phyloP scores from a whole-genome alignment of 2,797 vertebrate species.

The Myripristis jacobus region DNA sequence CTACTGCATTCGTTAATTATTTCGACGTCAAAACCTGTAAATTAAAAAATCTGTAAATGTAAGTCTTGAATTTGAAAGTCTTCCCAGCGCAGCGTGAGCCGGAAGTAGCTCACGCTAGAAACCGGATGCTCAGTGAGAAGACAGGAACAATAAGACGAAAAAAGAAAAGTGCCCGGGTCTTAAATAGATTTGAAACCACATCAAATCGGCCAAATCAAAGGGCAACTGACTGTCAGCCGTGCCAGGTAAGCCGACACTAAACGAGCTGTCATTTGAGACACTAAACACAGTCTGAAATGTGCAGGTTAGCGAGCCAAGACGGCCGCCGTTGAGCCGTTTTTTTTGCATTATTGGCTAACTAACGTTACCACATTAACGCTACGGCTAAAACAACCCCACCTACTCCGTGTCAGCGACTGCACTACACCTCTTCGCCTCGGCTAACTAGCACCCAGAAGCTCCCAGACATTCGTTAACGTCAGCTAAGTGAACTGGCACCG shows the following conservation, averaged over 20 bases:
- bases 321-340: constrained; percentile 37
- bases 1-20: too few relatives aligned
- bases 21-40: too few relatives aligned
- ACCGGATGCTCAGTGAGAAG: constrained; percentile 63
- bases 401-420: background rate
- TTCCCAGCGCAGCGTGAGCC: background rate
- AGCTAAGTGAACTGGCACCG: background rate
- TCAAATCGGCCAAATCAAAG: background rate
- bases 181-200: constrained; percentile 35
- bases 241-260: constrained; percentile 33
- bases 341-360: constrained; percentile 58
- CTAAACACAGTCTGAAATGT: fast-evolving
- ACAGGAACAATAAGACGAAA: constrained; percentile 81
- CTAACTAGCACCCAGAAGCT: background rate
- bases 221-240: background rate
- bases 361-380: constrained; percentile 54
- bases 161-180: constrained; percentile 65
- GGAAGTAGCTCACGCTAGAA: constrained; percentile 50
- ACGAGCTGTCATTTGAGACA: background rate
- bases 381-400: constrained; percentile 17
- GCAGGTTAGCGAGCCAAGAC: background rate
- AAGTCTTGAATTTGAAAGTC: constrained; percentile 37
- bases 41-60: too few relatives aligned
- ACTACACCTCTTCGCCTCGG: background rate
- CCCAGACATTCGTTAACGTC: background rate